These are phyloP conservation scores for Acanthurus tractus DNA, from an alignment of 2,797 vertebrate genomes.

Conservation along the genomic window DNA sequence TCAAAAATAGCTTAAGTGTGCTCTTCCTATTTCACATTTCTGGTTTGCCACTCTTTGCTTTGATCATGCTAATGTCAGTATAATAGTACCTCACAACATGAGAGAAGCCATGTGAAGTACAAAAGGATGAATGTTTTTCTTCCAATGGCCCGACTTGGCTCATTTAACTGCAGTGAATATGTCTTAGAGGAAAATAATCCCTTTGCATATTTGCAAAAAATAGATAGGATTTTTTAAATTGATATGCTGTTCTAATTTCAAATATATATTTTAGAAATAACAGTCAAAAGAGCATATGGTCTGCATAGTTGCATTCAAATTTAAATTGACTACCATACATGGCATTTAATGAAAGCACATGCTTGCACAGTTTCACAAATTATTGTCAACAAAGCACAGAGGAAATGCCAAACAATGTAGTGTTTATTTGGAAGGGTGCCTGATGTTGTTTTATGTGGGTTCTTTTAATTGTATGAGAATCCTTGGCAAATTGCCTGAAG, in stretches of 20 bases:
- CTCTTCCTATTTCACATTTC: background rate
- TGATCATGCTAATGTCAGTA: background rate
- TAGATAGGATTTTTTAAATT: too few species aligned
- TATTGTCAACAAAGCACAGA: conserved; percentile 39
- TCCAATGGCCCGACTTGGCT: conserved; percentile 28
- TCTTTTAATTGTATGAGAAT: conserved; percentile 60
- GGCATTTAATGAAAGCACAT: conserved; percentile 43
- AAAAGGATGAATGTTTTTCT: conserved; percentile 29
- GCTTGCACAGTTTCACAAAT: conserved; percentile 34
- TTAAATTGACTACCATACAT: conserved; percentile 30
- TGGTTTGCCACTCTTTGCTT: background rate
- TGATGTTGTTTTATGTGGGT: conserved; percentile 46
- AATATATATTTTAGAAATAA: background rate
- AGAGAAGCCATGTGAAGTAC: conserved; percentile 12
- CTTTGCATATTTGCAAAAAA: conserved; percentile 19
- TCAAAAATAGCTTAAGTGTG: too few species aligned
- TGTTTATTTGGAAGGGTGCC: conserved; percentile 40
- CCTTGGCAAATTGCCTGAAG: conserved; percentile 60
- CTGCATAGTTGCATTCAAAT: conserved; percentile 32
- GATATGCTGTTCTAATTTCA: too few species aligned
- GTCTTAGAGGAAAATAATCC: background rate
- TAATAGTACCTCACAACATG: conserved; percentile 20
- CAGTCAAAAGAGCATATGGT: background rate
- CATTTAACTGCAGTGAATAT: conserved; percentile 46
- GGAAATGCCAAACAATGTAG: conserved; percentile 34